These are phyloP conservation scores for Leptinotarsa haldemani DNA, from an alignment of 2,888 invertebrate species.

Conservation along the genomic window DNA sequence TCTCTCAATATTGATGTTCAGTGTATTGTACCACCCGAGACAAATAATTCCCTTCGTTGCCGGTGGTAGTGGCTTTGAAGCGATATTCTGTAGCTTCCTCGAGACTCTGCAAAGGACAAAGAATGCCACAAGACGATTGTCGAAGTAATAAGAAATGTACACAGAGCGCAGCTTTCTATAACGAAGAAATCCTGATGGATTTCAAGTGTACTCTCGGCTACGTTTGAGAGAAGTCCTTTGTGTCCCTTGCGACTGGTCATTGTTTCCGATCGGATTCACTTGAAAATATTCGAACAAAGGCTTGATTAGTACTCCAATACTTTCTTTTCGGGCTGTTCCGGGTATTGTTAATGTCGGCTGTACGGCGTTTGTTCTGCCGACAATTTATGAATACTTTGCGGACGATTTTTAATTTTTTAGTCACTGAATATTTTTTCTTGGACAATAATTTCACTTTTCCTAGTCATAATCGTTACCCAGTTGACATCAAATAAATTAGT, in stretches of 20 bases:
- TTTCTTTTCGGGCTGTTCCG: neutral
- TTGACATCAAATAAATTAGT: no score
- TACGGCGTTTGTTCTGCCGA: neutral
- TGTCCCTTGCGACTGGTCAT: neutral
- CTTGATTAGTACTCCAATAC: constrained; percentile 7
- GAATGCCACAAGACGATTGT: neutral
- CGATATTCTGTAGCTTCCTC: neutral
- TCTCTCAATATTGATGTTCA: no score
- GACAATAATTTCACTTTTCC: no score
- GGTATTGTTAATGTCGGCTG: neutral
- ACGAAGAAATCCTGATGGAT: constrained; percentile 2
- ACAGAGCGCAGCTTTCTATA: neutral
- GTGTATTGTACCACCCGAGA: neutral
- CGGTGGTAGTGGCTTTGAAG: neutral
- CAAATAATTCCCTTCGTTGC: neutral
- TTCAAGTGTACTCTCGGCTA: neutral
- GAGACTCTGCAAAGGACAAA: neutral
- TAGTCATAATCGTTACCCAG: no score
- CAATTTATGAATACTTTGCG: neutral
- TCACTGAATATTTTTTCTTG: neutral
- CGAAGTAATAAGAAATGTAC: neutral
- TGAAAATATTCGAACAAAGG: constrained; percentile 12
- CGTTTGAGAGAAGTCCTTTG: neutral
- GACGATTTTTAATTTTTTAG: neutral
- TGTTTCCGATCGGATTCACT: constrained; percentile 19